Base-by-base conservation (phyloP, 2,113 vertebrate species). In the Apodemus sylvaticus region DNA sequence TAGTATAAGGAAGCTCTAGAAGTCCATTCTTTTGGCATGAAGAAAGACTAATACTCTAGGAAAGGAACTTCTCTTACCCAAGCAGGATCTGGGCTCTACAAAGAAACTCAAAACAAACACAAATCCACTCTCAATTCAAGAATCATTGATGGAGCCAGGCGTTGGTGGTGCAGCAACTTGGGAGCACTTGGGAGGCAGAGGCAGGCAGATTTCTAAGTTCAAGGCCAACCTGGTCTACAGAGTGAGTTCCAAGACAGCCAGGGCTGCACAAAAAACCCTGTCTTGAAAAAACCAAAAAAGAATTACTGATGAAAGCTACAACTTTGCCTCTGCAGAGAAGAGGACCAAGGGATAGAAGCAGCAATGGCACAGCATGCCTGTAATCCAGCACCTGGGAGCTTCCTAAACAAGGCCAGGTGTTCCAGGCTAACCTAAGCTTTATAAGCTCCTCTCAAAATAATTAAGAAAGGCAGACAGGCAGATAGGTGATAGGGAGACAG, bases 101-200 rank as follows among this genome's bases (percentile, higher is more conserved):
- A 45, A 78, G 1, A 19, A 86, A 73, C 22, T 26, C n/a, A 79
- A 3, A 11, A 93, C 22, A 92, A 19, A 51, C 10, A 92, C 87
- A 96, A 93, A 66, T 88, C 26, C 88, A 51, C n/a, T n/a, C 26
- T 60, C 62, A 93, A 70, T 48, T 34, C 48, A 82, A 90, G 81
- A 79, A 48, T 19, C 51, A 51, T 10, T n/a, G n/a, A n/a, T n/a
- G n/a, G n/a, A 51, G 51, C 51, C 51, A 51, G 51, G 51, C 51
- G 51, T n/a, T 51, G 51, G 51, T 51, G 51, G 10, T n/a, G n/a
- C n/a, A n/a, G n/a, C n/a, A n/a, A n/a, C n/a, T n/a, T n/a, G n/a
- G n/a, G n/a, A n/a, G n/a, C n/a, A n/a, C n/a, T n/a, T n/a, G n/a
- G n/a, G n/a, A n/a, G n/a, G n/a, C n/a, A n/a, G n/a, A n/a, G n/a